These are phyloP conservation scores for Calliopum simillimum DNA, from an alignment of 2,888 invertebrate genomes.

Conservation along the genomic window DNA sequence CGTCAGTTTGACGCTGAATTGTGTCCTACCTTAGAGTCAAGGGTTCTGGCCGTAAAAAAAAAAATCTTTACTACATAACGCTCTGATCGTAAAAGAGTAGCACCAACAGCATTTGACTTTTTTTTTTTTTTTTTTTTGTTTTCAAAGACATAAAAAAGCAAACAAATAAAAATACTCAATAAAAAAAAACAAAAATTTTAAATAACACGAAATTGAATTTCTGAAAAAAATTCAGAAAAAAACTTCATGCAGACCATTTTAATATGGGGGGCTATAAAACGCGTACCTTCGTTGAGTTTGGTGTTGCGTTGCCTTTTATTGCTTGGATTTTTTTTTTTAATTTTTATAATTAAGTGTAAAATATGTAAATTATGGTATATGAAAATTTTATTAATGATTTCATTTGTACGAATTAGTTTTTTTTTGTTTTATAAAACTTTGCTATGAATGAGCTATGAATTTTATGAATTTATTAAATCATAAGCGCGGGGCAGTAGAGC, in stretches of 20 bases:
- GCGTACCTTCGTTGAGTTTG: conserved; percentile 45
- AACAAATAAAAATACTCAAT: conserved; percentile 11
- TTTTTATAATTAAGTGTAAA: conserved; percentile 28
- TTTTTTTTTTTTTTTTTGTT: neutral
- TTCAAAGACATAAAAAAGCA: neutral
- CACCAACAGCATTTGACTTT: too few relatives aligned
- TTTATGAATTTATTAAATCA: conserved; percentile 15
- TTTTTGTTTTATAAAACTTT: neutral
- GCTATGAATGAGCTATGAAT: neutral
- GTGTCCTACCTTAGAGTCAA: too few relatives aligned
- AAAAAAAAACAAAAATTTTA: neutral
- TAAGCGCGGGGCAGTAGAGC: too few relatives aligned
- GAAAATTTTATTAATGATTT: conserved; percentile 27
- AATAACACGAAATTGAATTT: neutral
- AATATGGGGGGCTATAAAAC: conserved; percentile 6
- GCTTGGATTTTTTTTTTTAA: conserved; percentile 2
- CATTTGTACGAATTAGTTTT: conserved; percentile 21
- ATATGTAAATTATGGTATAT: conserved; percentile 18
- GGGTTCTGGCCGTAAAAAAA: too few relatives aligned
- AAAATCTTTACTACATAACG: too few relatives aligned
- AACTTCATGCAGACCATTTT: conserved; percentile 1
- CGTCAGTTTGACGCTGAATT: neutral
- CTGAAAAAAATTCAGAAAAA: neutral
- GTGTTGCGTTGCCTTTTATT: conserved; percentile 31
- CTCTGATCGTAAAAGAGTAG: neutral